These are phyloP conservation scores for Gallinago nigripennis DNA, from an alignment of 2,797 vertebrate genomes.

Conservation along the genomic window DNA sequence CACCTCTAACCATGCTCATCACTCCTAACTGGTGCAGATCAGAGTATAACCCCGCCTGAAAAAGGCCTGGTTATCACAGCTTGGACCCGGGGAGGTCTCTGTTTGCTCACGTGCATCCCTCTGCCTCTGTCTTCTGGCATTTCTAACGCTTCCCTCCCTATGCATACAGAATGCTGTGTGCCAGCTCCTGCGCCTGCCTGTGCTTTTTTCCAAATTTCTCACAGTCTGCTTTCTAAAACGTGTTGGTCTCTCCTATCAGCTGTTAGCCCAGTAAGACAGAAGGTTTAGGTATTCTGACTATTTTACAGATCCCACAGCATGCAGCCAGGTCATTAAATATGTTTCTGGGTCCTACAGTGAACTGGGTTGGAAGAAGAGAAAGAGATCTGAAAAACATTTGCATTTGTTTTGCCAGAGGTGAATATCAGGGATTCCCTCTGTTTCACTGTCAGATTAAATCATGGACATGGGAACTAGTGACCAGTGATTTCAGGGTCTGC, in stretches of 20 bases:
- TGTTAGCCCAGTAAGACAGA: background rate
- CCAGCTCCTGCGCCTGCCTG: background rate
- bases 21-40: accelerated
- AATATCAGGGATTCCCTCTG: background rate
- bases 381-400: background rate
- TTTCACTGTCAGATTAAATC: conserved; percentile 1
- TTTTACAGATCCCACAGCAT: background rate
- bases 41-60: background rate
- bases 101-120: background rate
- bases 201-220: background rate
- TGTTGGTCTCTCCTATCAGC: background rate
- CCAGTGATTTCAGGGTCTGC: background rate
- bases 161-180: background rate
- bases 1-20: background rate
- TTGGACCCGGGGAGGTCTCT: background rate
- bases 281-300: background rate
- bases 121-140: background rate
- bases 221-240: background rate
- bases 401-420: background rate
- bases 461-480: background rate
- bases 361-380: background rate
- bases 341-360: background rate
- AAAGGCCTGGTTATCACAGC: background rate
- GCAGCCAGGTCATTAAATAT: background rate
- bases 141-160: background rate